Conservation (phyloP, 2,797 vertebrate species). For the Botia almorhae region DNA sequence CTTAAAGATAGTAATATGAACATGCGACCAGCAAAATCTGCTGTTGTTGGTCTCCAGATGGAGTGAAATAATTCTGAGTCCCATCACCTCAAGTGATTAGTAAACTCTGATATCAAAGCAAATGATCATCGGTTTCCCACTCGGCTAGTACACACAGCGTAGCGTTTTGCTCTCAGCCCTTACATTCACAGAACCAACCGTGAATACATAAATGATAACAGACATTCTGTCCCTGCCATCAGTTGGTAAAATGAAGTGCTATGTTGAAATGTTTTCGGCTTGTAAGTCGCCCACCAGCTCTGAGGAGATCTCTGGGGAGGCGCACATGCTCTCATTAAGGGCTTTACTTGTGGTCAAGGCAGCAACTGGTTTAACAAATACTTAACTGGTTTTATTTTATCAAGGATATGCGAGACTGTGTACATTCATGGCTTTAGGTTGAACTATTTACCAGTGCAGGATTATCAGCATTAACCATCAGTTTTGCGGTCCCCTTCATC, state of each 20-base stretch:
- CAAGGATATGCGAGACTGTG: constrained; percentile 64
- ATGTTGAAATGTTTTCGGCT: constrained; percentile 55
- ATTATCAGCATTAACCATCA: constrained; percentile 55
- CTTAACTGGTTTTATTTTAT: constrained; percentile 67
- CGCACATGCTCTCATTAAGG: constrained; percentile 64
- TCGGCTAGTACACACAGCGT: constrained; percentile 30
- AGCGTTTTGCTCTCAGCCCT: constrained; percentile 31
- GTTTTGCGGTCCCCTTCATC: constrained; percentile 44
- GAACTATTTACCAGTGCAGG: constrained; percentile 59
- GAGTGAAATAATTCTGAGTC: constrained; percentile 27
- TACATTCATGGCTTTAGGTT: constrained; percentile 65
- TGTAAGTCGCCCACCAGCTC: constrained; percentile 56
- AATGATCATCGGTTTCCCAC: constrained; percentile 45
- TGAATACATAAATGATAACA: constrained; percentile 47
- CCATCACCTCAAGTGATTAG: constrained; percentile 34
- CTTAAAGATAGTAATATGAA: constrained; percentile 36
- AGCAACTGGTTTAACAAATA: constrained; percentile 65
- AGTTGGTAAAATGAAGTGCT: constrained; percentile 49
- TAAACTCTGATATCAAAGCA: constrained; percentile 34
- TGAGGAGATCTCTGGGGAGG: constrained; percentile 50
- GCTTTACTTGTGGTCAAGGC: constrained; percentile 60
- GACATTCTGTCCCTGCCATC: constrained; percentile 45
- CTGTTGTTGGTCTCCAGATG: constrained; percentile 39
- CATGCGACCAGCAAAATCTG: constrained; percentile 14
- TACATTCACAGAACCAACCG: constrained; percentile 39